Base-by-base conservation (phyloP, 2,113 vertebrate species). In the Felis chaus region DNA sequence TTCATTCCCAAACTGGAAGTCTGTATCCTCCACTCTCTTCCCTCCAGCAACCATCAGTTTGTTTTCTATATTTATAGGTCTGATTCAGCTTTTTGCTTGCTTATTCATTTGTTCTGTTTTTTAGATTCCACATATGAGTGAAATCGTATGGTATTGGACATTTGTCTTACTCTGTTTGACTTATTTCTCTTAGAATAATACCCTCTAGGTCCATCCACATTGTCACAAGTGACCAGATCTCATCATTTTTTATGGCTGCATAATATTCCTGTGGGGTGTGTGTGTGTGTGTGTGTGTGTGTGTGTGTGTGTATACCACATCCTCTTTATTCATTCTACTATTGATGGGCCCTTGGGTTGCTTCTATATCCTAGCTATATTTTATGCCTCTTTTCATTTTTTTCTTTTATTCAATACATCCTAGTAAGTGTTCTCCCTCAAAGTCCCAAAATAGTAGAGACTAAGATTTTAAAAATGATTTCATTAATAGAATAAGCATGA, bases 391-490 rank as follows among this genome's bases (percentile, higher is more conserved):
- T 63, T 92, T 92, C 33, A 36, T 94, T 78, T 66, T 65, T 79
- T 78, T 61, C 33, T 91, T 83, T 91, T 71, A 85, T 71, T 84
- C 73, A 85, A 48, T 96, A 74, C 92, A 92, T 84, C 74, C 5
- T 55, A 92, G 82, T 39, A 79, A 94, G 74, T 65, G 31, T 85
- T 96, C 33, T 73, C 36, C 36, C 76, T 95, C 39, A 79, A 81
- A 90, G n/a, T 92, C 73, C 55, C 55, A 13, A 95, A 93, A 80
- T 89, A 96, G 79, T 45, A 90, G 25, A 94, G 23, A 57, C 39
- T 89, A 78, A 91, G n/a, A 66, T 73, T 81, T 96, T 65, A 95
- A 83, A 89, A 69, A 79, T 79, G n/a, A 94, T 92, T 97, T 96
- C 31, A 94, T 87, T 92, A 92, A 89, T 45, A 89, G 9, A 95